Evolutionary conservation across 2,888 invertebrate species (phyloP), one percentile per base, ranked within the genome.

Genomic region (Dicyrtomina minuta): DNA sequence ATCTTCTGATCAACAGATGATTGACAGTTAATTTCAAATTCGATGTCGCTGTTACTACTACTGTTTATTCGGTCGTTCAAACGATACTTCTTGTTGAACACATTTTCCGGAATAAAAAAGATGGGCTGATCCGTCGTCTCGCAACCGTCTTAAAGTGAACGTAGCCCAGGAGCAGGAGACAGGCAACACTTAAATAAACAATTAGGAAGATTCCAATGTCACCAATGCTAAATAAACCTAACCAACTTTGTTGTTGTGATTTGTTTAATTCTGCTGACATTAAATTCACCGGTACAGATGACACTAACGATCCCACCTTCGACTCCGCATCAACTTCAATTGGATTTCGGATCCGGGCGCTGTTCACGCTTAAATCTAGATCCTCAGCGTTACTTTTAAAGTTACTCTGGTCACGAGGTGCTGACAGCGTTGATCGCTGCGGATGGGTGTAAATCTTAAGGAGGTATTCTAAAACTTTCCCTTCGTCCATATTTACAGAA

Each of bases 151-250:
- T 72, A 64, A 93, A 91, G 82, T 90, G 86, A 80, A 89, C 86
- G 80, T 90, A 88, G 75, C 91, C 89, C 80, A 91, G 81, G 78
- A 90, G 84, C 81, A 93, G 86, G 82, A 91, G 88, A 79, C 87
- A 82, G 79, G 90, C 88, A 81, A 90, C 90, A 80, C 87, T 86
- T 79, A 89, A 84, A 83, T 91, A 91, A 79, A 91, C 84, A 77
- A 90, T 83, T 82, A 90, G 87, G 82, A 90, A 88, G 83, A 91
- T 87, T 81, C 90, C 88, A 81, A 90, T 87, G 82, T 91, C 91
- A 81, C 88, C 84, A 80, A 85, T 83, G 79, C 87, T 88, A 81
- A 89, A 86, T 53, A 73, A 71, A 44, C 74, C 60, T 15, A 61
- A 49, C 51, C 51, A 61, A 67, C 59, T 27, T 24, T 27, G 27